A percentile compares a stretch with the other conserved stretches of the same genome.
These are phyloP conservation scores for Sphyrna mokarran DNA, from an alignment of 2,113 vertebrate species.

Conservation along the genomic window DNA sequence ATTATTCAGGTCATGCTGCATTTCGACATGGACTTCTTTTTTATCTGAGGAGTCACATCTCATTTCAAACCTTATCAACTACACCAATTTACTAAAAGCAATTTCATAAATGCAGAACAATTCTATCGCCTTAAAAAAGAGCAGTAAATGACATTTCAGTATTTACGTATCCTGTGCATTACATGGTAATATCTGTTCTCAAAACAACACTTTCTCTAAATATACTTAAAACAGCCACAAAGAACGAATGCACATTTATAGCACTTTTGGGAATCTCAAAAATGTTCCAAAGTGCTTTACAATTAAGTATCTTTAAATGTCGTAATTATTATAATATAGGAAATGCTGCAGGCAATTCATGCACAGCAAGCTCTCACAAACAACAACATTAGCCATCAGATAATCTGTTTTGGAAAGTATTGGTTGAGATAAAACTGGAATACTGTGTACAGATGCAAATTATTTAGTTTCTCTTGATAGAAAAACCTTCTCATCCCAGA, in stretches of 20 bases:
- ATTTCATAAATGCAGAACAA: not conserved
- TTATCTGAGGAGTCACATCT: not conserved
- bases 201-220: not conserved
- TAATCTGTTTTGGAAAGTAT: not conserved
- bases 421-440: not conserved
- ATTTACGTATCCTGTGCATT: not conserved
- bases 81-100: not conserved
- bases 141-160: not conserved
- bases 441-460: not conserved
- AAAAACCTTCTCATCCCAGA: too few relatives aligned
- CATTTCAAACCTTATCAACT: not conserved
- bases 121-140: not conserved
- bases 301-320: not conserved
- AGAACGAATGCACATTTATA: not conserved
- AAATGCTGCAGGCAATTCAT: not conserved
- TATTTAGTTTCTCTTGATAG: too few relatives aligned
- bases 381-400: not conserved
- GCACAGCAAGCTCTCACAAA: not conserved
- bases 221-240: not conserved
- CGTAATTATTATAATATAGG: not conserved
- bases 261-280: not conserved
- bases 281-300: not conserved
- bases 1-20: too few relatives aligned
- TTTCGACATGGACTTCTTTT: not conserved
- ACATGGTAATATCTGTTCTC: not conserved